phyloP scores from a whole-genome alignment of 1,140 invertebrate genomes.

The Brachionus asplanchnoidis region DNA sequence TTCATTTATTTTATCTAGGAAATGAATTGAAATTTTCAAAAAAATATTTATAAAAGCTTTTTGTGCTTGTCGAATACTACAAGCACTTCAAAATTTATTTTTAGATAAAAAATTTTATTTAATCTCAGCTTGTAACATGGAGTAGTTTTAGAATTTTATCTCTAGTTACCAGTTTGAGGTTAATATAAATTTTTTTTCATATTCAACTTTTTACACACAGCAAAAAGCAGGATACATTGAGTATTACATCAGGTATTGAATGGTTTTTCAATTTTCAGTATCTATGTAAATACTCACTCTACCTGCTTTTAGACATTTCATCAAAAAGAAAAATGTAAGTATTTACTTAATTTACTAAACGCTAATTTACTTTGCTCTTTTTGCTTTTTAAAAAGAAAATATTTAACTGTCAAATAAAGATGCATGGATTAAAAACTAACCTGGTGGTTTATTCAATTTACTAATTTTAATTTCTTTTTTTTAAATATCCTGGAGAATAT shows the following conservation, averaged over 20 bases:
- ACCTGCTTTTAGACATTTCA: background rate
- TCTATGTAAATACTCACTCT: slow-evolving; percentile 39
- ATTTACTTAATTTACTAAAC: background rate
- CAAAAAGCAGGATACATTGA: background rate
- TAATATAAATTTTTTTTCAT: background rate
- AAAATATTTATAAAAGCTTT: background rate
- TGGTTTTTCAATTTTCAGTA: slow-evolving; percentile 37
- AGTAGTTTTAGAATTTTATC: slow-evolving; percentile 24
- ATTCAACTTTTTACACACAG: background rate
- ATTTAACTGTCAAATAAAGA: background rate
- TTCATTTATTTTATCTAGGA: background rate
- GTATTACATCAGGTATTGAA: slow-evolving; percentile 43
- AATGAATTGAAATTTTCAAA: background rate
- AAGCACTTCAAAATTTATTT: background rate
- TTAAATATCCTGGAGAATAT: no score
- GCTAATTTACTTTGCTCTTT: background rate
- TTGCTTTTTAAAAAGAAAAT: background rate
- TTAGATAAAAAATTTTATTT: slow-evolving; percentile 12
- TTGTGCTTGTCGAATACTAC: background rate
- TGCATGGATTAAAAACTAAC: background rate
- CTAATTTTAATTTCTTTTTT: background rate
- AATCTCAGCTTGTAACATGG: slow-evolving; percentile 42
- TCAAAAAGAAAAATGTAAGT: background rate
- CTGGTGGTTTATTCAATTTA: background rate
- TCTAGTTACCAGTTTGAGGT: slow-evolving; percentile 41